Base-by-base conservation (phyloP, 1,140 invertebrate genomes). In the Sminthurides bifidus region DNA sequence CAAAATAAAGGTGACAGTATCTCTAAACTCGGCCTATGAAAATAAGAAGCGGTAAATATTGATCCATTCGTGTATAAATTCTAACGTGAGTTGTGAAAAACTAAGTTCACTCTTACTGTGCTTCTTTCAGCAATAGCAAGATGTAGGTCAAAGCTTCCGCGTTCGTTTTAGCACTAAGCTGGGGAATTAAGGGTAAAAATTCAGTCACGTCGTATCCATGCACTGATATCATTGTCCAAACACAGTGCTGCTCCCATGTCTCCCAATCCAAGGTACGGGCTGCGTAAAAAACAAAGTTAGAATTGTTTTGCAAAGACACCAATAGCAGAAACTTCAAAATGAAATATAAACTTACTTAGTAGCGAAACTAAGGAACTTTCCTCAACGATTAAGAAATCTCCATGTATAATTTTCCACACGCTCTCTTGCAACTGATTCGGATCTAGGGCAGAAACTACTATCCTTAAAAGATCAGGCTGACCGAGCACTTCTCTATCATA, bases 211-310 rank as follows among this genome's bases (percentile, higher is more conserved):
- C 87, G 83, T 66, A 95, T 87, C 92, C 87, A 67, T 96, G 92
- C 38, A 91, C 90, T 60, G 84, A 81, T 35, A 95, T 79, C 30
- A 98, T 75, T 73, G 95, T 90, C 93, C 93, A 98, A 8, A 97
- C 77, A 68, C 90, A 95, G 68, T 89, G 87, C 68, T 98, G 93
- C 70, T 96, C 93, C 65, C 93, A 90, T 1, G 91, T 94, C 70
- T 97, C 92, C 91, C 92, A 98, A 52, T 81, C 79, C 49, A 96
- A 74, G 68, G 87, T 95, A 12, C 84, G 82, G 61, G 82, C 86
- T 67, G 86, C 67, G 68, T 87, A 75, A 12, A 26, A 6, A 52
- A 50, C 8, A 44, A 17, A 12, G 48, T 31, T n/a, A 45, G 33
- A 15, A 37, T 52, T 40, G n/a, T 24, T 6, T 46, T 23, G 5